Evolutionary conservation across 2,113 vertebrate species (phyloP).

Genomic region (Monarcha castaneiventris): DNA sequence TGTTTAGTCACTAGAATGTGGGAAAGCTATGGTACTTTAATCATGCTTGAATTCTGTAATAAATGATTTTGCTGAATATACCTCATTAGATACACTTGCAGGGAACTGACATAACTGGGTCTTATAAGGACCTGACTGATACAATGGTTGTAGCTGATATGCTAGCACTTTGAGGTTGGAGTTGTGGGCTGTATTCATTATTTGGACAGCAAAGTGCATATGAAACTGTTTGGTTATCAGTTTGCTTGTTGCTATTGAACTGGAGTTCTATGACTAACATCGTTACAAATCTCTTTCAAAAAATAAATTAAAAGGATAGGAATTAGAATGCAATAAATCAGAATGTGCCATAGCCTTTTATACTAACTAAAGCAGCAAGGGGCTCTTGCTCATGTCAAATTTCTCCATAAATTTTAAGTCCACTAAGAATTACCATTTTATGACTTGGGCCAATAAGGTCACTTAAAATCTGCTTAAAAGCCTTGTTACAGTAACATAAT

Average conservation of each 20-base stretch:
- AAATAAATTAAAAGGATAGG: background rate
- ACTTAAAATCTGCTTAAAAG: background rate
- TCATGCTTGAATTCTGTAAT: background rate
- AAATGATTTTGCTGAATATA: background rate
- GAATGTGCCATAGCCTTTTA: background rate
- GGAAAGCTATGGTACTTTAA: background rate
- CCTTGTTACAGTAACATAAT: slow-evolving; percentile 15
- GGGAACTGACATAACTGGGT: background rate
- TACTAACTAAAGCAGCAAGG: background rate
- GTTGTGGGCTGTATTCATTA: background rate
- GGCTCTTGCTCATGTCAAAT: background rate
- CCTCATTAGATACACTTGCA: background rate
- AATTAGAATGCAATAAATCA: background rate
- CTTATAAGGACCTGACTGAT: background rate
- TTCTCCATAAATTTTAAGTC: background rate
- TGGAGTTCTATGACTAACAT: background rate
- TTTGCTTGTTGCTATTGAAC: background rate
- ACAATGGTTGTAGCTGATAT: background rate
- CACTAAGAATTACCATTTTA: background rate
- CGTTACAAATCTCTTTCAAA: background rate
- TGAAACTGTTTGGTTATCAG: background rate
- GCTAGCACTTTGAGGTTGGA: background rate
- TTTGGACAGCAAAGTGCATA: background rate
- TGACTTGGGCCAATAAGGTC: background rate
- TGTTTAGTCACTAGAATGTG: background rate